These are phyloP conservation scores for Pristis pectinata DNA, from an alignment of 2,797 vertebrate genomes.

Conservation along the genomic window DNA sequence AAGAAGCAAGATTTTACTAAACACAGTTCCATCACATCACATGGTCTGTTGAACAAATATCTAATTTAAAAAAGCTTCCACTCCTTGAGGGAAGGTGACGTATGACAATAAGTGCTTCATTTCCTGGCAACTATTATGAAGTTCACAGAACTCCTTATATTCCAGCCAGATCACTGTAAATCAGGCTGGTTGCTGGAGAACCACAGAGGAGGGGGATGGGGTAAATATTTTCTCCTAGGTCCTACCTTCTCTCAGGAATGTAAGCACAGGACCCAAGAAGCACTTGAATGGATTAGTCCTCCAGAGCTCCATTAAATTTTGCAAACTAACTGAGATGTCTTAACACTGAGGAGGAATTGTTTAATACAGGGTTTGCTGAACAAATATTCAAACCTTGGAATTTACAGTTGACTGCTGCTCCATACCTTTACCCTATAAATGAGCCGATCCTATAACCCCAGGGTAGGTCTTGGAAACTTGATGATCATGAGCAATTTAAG, in stretches of 20 bases:
- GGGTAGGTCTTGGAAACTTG: background rate
- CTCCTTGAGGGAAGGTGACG: background rate
- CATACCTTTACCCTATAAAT: background rate
- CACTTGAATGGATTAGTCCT: background rate
- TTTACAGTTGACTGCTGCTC: background rate
- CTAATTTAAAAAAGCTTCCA: background rate
- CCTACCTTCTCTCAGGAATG: background rate
- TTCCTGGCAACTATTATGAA: background rate
- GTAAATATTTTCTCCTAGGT: background rate
- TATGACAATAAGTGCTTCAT: background rate
- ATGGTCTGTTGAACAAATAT: background rate
- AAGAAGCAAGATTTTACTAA: background rate
- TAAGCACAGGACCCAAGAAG: background rate
- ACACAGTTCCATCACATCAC: background rate
- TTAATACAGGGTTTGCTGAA: background rate
- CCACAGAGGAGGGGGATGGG: background rate
- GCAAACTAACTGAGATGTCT: background rate
- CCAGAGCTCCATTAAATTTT: background rate
- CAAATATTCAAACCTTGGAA: background rate
- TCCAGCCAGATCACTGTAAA: background rate
- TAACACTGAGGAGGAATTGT: background rate
- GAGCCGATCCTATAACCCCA: background rate
- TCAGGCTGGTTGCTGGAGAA: background rate
- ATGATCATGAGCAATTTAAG: background rate
- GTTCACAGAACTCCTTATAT: background rate